Evolutionary conservation across 1,140 invertebrate species (phyloP).

Genomic region (Aradophagus sp.): DNA sequence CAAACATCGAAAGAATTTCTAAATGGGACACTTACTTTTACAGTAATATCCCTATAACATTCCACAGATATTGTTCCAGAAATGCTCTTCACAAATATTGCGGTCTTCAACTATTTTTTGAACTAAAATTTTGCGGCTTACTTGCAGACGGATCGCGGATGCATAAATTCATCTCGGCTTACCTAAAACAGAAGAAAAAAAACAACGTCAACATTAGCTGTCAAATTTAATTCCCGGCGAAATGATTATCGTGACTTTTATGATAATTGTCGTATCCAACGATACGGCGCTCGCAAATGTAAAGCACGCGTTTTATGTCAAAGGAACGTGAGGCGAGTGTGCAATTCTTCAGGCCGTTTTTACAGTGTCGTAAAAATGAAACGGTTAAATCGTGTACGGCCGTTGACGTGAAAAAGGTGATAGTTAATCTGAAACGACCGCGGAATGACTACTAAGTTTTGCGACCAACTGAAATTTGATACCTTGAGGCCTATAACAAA

Average conservation of each 20-base stretch:
- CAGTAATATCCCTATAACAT: no score
- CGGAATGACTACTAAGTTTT: conserved; percentile 53
- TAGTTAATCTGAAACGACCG: conserved; percentile 53
- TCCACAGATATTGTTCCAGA: no score
- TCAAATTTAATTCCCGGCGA: conserved; percentile 24
- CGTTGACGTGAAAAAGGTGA: conserved; percentile 53
- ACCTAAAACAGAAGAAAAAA: conserved; percentile 29
- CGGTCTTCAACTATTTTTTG: no score
- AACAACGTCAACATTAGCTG: no score
- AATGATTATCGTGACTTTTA: conserved; percentile 38
- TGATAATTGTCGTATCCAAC: conserved; percentile 52
- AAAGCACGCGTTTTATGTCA: conserved; percentile 55
- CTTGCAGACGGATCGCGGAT: no score
- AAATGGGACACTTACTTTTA: no score
- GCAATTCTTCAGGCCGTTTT: conserved; percentile 62
- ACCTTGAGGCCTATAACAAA: not conserved
- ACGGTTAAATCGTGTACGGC: conserved; percentile 57
- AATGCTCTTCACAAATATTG: no score
- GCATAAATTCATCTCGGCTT: no score
- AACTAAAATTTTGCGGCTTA: no score
- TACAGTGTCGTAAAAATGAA: conserved; percentile 60
- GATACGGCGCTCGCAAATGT: conserved; percentile 27
- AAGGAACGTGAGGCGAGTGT: conserved; percentile 63
- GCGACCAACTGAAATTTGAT: conserved; percentile 39
- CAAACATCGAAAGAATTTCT: no score